phyloP scores from a whole-genome alignment of 2,113 vertebrate species.

The Malurus cyaneus region DNA sequence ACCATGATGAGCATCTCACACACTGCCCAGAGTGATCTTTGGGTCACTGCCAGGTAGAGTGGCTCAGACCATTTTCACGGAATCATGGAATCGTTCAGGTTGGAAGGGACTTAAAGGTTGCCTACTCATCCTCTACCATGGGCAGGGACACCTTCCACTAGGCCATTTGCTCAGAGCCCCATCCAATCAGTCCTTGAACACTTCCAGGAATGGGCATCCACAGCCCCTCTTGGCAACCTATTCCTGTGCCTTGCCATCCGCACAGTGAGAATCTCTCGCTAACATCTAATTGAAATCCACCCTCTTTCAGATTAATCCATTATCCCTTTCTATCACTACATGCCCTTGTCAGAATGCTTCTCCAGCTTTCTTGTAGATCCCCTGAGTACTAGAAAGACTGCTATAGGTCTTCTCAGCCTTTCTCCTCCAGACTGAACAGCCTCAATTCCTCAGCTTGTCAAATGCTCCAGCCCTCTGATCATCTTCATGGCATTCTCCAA shows the following conservation, averaged over 20 bases:
- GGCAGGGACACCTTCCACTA: neutral
- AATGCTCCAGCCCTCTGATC: neutral
- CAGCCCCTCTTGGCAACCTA: neutral
- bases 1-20: neutral
- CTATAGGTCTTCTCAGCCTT: neutral
- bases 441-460: neutral
- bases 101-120: neutral
- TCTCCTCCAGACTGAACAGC: neutral
- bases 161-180: neutral
- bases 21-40: neutral
- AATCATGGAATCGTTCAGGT: neutral
- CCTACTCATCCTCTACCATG: neutral
- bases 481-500: neutral
- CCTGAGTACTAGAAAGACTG: neutral
- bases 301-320: neutral
- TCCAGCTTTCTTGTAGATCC: neutral
- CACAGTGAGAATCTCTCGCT: neutral
- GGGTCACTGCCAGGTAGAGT: neutral
- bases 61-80: neutral
- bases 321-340: neutral
- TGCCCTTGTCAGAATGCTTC: neutral
- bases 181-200: neutral
- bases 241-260: neutral
- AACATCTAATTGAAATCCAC: neutral
- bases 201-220: neutral